Conservation (phyloP, 53 echinoderm and acorn worm species). For the Paracentrotus lividus region DNA sequence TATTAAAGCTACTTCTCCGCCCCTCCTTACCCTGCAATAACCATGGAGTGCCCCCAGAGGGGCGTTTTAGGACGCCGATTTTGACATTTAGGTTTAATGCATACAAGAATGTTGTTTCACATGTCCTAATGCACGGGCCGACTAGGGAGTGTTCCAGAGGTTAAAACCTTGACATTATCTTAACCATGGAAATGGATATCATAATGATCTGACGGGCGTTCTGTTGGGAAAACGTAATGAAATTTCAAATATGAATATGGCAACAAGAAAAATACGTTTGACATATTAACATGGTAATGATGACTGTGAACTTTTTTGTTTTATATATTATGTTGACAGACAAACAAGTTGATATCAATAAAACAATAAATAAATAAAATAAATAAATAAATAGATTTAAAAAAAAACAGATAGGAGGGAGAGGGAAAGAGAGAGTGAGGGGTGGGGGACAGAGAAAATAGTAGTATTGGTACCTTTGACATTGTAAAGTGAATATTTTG, state of each 20-base stretch:
- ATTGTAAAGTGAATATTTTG: too few species aligned
- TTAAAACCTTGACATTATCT: not conserved
- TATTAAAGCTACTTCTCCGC: not conserved
- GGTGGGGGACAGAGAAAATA: not conserved
- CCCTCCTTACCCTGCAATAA: not conserved
- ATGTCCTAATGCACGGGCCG: not conserved
- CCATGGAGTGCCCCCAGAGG: not conserved
- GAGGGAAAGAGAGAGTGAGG: not conserved
- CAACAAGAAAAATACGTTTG: not conserved
- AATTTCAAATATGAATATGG: too few species aligned
- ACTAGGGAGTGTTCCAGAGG: not conserved
- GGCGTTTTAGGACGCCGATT: not conserved
- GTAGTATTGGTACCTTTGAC: too few species aligned
- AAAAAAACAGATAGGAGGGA: not conserved
- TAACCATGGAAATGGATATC: not conserved
- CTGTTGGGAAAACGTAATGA: too few species aligned
- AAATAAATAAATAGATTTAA: not conserved
- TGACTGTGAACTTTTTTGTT: not conserved
- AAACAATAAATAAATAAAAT: not conserved
- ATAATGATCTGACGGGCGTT: not conserved
- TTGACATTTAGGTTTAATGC: not conserved
- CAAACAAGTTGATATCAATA: not conserved
- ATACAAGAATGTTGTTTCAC: not conserved
- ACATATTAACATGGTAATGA: not conserved
- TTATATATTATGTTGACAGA: not conserved